Conservation (phyloP, 2,797 vertebrate species). For the Taeniopygia guttata region DNA sequence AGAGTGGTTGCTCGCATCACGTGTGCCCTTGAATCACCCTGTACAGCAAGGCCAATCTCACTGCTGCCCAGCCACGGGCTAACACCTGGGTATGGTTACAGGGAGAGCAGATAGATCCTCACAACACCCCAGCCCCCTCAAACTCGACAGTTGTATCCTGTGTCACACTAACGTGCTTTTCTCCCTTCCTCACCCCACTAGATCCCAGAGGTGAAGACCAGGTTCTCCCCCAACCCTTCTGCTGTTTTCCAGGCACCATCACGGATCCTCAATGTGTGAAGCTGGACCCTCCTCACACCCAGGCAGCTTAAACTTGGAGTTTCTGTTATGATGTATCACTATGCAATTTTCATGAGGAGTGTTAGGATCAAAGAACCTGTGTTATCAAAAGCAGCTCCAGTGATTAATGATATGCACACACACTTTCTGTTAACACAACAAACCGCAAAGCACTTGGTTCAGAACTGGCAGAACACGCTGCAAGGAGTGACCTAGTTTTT, state of each 20-base stretch:
- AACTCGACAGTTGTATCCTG: neutral
- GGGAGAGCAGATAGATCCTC: neutral
- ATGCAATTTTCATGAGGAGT: constrained; percentile 58
- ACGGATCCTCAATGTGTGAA: constrained; percentile 88
- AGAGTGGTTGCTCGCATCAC: neutral
- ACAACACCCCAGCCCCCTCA: neutral
- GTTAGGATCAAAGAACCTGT: constrained; percentile 2
- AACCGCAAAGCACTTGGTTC: neutral
- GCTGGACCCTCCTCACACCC: neutral
- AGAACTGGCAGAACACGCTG: neutral
- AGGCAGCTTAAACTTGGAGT: neutral
- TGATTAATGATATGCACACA: neutral
- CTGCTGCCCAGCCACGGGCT: rapidly evolving
- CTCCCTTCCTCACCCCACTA: constrained; percentile 57
- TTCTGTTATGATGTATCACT: constrained; percentile 38
- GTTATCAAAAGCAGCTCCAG: constrained; percentile 26
- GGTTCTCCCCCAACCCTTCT: constrained; percentile 88
- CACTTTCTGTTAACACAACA: constrained; percentile 24
- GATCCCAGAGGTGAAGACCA: constrained; percentile 87
- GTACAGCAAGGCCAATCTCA: neutral
- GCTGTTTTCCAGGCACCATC: constrained; percentile 90
- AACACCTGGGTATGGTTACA: neutral
- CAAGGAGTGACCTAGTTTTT: constrained; percentile 43
- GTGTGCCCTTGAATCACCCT: neutral
- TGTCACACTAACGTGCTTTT: neutral